Evolutionary conservation across 2,797 vertebrate species (phyloP).

Genomic region (Liparis tanakae): DNA sequence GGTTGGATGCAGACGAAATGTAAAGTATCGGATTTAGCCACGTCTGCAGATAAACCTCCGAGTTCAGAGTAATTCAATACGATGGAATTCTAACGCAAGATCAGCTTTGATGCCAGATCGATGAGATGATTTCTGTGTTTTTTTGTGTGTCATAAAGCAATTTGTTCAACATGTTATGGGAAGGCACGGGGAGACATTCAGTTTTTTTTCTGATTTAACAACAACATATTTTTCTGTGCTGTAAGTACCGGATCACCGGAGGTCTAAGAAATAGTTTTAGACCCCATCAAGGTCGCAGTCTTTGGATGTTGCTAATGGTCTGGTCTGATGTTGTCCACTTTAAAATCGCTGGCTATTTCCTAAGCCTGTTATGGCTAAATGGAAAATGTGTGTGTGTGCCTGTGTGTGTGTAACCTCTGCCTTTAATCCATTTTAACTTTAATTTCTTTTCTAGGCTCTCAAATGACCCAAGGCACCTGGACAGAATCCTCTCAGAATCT

Average conservation of each 20-base stretch:
- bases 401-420: constrained; percentile 48
- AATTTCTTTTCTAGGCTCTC: constrained; percentile 66
- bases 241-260: constrained; percentile 46
- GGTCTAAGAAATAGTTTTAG: constrained; percentile 53
- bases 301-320: constrained; percentile 65
- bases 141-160: constrained; percentile 39
- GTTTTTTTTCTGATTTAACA: constrained; percentile 61
- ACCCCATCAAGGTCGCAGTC: constrained; percentile 60
- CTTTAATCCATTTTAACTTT: constrained; percentile 78
- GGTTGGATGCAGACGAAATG: neutral
- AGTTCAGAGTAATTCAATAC: neutral
- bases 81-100: neutral
- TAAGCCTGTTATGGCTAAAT: constrained; percentile 79
- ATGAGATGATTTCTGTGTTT: constrained; percentile 17
- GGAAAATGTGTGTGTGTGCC: constrained; percentile 52
- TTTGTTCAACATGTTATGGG: constrained; percentile 47
- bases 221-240: constrained; percentile 41
- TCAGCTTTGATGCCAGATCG: constrained; percentile 2
- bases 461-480: constrained; percentile 58
- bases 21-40: neutral
- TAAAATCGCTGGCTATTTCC: constrained; percentile 63
- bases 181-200: constrained; percentile 28
- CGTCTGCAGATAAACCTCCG: neutral
- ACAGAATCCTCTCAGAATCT: constrained; percentile 21
- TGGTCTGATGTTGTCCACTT: constrained; percentile 60